A percentile compares a stretch with the other conserved stretches of the same genome.
Evolutionary conservation across 2,113 vertebrate genomes (phyloP).

Genomic region (human (Homo sapiens)): DNA sequence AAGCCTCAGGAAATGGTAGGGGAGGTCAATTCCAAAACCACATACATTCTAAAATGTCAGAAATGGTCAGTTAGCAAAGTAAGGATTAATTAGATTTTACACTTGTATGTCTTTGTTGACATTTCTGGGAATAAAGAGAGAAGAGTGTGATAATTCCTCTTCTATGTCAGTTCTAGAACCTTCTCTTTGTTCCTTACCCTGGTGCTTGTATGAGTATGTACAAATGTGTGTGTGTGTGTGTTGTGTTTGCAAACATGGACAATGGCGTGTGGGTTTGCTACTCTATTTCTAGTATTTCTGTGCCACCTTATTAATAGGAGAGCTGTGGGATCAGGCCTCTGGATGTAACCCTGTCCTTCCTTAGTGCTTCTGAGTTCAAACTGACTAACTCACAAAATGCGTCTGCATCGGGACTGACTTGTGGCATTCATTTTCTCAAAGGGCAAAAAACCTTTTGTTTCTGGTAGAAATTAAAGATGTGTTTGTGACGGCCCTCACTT

Average conservation of each 20-base stretch:
- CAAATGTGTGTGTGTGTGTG: not conserved
- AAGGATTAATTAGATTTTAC: not conserved
- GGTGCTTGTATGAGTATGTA: no score
- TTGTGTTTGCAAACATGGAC: not conserved
- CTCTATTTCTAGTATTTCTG: not conserved
- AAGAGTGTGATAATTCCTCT: not conserved
- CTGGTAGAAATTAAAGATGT: not conserved
- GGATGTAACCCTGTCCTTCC: not conserved
- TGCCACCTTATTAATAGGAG: not conserved
- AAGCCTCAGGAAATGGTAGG: not conserved
- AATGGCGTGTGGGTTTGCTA: not conserved
- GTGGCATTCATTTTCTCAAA: not conserved
- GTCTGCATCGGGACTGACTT: not conserved
- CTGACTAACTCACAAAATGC: not conserved
- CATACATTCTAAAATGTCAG: not conserved
- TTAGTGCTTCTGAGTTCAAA: not conserved
- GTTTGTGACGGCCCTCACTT: not conserved
- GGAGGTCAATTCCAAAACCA: not conserved
- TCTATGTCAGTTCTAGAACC: not conserved
- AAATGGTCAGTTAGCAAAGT: not conserved
- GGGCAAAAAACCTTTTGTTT: not conserved
- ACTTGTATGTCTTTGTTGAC: not conserved
- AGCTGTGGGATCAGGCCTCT: not conserved
- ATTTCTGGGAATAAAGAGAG: not conserved
- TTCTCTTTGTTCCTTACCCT: not conserved